Evolutionary conservation across 2,797 vertebrate species (phyloP), one percentile per base, ranked within the genome.

Genomic region (Nannoperca australis): DNA sequence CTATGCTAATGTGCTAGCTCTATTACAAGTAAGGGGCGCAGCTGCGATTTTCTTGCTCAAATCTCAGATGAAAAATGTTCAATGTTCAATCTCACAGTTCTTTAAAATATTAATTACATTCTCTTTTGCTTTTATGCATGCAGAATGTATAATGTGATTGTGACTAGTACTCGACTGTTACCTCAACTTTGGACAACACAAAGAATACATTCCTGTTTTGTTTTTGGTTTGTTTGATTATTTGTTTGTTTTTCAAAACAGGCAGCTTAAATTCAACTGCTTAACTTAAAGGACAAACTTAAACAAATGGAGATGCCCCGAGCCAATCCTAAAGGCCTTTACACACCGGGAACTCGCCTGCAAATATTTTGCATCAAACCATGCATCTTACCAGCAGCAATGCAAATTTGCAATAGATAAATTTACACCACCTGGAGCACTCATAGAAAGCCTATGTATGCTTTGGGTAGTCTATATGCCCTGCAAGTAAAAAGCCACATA

Each of bases 1-100:
- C 11, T 55, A 54, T 56, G 61, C 27, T 34, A 34, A 55, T 65
- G 17, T 69, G 73, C 51, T 13, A 36, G 24, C 61, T 54, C 36
- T 11, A 4, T 56, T 30, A 14, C 18, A 65, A 40, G 20, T 3
- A 64, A 36, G 27, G 13, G 40, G 40, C 53, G 32, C 17, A 27
- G 24, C 24, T 42, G 36, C 18, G 18, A 14, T 60, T 53, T 68
- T 10, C 24, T 12, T 17, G 27, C 30, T 36, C 17, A 54, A 54
- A 64, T 34, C 5, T 14, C 20, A 47, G 11, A 49, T 42, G 14
- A 38, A 38, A 36, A 36, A 47, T 9, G 5, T 53, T 64, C 4
- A 5, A 27, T 27, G 24, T 27, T 27, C 24, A 27, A 27, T 27
- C 15, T 49, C 55, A 12, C 8, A 54, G 27, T 18, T 55, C 4